phyloP scores from a whole-genome alignment of 2,797 vertebrate genomes.

The Malurus splendens region DNA sequence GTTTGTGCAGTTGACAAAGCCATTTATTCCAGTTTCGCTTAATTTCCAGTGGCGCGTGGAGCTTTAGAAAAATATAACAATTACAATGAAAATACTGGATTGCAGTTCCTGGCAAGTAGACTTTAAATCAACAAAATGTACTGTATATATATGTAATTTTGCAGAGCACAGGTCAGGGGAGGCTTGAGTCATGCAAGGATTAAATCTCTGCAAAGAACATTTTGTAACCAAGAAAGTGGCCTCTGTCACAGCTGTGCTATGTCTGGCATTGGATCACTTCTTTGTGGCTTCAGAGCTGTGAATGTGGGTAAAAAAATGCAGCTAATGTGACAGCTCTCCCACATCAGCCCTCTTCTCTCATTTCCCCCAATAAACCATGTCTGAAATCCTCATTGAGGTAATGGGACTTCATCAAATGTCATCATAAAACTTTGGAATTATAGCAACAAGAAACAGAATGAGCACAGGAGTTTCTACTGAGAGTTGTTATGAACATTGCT shows the following conservation, averaged over 20 bases:
- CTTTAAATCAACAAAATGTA: background rate
- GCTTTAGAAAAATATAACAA: slow-evolving; percentile 32
- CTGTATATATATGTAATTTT: background rate
- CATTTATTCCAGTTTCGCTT: slow-evolving; percentile 61
- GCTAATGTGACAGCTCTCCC: background rate
- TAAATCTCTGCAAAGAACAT: background rate
- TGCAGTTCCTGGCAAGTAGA: background rate
- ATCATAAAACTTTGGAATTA: background rate
- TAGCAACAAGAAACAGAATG: background rate
- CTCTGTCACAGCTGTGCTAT: background rate
- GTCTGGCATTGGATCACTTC: background rate
- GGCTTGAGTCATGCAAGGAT: background rate
- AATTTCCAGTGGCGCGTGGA: slow-evolving; percentile 20
- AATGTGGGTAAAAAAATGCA: background rate
- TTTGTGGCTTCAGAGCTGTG: background rate
- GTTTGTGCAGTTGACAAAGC: slow-evolving; percentile 65
- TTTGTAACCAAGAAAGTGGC: background rate
- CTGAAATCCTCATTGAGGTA: background rate
- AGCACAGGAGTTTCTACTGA: background rate
- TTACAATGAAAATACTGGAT: slow-evolving; percentile 23
- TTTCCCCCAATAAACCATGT: background rate
- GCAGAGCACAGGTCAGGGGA: background rate
- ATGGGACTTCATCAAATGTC: background rate
- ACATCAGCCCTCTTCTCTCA: background rate
- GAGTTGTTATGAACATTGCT: background rate